Conservation (phyloP, 2,113 vertebrate genomes). For the Neogobius melanostomus region DNA sequence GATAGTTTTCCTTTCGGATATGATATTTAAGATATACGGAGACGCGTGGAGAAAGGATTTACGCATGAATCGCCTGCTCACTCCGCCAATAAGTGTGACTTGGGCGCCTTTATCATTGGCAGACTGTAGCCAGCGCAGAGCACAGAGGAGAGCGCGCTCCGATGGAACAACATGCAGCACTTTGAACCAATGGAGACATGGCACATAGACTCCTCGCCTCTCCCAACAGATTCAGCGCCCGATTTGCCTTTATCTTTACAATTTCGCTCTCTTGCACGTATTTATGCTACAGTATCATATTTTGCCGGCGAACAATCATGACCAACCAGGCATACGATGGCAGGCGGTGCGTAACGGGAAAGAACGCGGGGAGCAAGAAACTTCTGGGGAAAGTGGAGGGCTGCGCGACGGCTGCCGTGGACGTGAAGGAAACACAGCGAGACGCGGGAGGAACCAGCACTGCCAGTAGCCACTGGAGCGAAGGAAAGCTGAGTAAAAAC, state of each 20-base stretch:
- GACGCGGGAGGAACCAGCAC: slow-evolving; percentile 22
- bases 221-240: slow-evolving; percentile 81
- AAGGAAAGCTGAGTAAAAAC: slow-evolving; percentile 59
- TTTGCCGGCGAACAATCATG: slow-evolving; percentile 80
- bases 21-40: neutral
- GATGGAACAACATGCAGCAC: slow-evolving; percentile 76
- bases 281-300: slow-evolving; percentile 85
- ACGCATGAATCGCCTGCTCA: slow-evolving; percentile 30
- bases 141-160: slow-evolving; percentile 46
- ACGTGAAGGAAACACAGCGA: slow-evolving; percentile 36
- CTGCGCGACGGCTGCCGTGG: slow-evolving; percentile 67
- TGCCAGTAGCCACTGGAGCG: slow-evolving; percentile 37
- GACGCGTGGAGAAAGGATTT: slow-evolving; percentile 20
- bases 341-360: slow-evolving; percentile 73
- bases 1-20: neutral
- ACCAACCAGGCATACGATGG: slow-evolving; percentile 72
- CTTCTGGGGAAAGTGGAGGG: slow-evolving; percentile 78
- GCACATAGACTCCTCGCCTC: slow-evolving; percentile 84
- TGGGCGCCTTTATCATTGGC: slow-evolving; percentile 28
- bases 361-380: slow-evolving; percentile 77
- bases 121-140: slow-evolving; percentile 38
- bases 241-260: slow-evolving; percentile 84
- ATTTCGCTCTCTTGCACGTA: slow-evolving; percentile 87
- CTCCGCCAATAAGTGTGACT: slow-evolving; percentile 36
- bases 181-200: slow-evolving; percentile 87